Evolutionary conservation across 2,113 vertebrate genomes (phyloP), one percentile per base, ranked within the genome.

Genomic region (human (Homo sapiens)): DNA sequence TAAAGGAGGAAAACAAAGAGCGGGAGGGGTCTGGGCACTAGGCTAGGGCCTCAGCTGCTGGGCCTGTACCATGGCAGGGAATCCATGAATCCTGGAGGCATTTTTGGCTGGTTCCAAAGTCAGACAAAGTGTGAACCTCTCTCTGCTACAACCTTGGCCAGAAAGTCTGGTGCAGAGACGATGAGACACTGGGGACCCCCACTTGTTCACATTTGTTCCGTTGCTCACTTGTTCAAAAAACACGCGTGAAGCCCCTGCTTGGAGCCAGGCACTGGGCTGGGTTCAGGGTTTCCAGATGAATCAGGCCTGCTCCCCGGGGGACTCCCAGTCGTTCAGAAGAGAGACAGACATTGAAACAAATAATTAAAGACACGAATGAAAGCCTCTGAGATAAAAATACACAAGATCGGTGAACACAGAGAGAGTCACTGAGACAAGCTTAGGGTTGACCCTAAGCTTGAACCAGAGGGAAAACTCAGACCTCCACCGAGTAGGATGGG

Each of bases 351-450:
- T 57, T 55, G 82, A 96, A 72, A 94, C 84, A 79, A 92, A 79
- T 78, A 68, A 52, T 83, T 45, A 81, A 59, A 89, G 93, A 84
- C 70, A 72, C 48, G 75, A 95, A 90, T n/a, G 70, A 61, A 94
- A 76, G 90, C 25, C 87, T 90, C 76, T 83, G 94, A 81, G 84
- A 78, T 92, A 78, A 88, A 94, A 92, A 85, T 52, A 70, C 81
- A 70, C 6, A 20, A 61, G 55, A 12, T 45, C 38, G 23, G 76
- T 48, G 93, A 92, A 88, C 27, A 66, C 82, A 43, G 79, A 75
- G 40, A 43, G 90, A 79, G 35, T n/a, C 38, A 32, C 89, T 5
- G 75, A 88, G 72, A 43, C 38, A 81, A 38, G 27, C 61, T 64
- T 64, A 64, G 61, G 27, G 61, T 64, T 30, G 52, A 55, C 18